These are phyloP conservation scores for Albula goreensis DNA, from an alignment of 2,113 vertebrate species.

Conservation along the genomic window DNA sequence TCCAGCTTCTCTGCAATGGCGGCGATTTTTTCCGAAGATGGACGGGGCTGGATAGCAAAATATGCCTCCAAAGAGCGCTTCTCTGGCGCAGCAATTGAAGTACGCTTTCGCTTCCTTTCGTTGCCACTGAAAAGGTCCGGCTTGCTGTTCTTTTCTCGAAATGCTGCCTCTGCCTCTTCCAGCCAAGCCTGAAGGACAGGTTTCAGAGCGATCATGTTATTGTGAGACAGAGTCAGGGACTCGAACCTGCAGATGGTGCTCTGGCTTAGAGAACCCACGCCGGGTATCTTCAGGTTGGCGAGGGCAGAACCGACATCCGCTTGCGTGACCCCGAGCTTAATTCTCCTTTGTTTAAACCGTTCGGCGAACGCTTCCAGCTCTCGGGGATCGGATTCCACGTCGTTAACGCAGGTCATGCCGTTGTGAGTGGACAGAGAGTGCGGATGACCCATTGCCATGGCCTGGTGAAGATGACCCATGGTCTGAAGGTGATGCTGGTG, in stretches of 20 bases:
- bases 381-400: constrained; percentile 86
- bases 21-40: constrained; percentile 89
- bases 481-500: constrained; percentile 73
- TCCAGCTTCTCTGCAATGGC: constrained; percentile 91
- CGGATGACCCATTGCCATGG: constrained; percentile 82
- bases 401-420: constrained; percentile 78
- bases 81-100: constrained; percentile 90
- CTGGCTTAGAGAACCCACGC: constrained; percentile 90
- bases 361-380: constrained; percentile 91
- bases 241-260: constrained; percentile 96
- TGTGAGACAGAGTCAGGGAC: constrained; percentile 90
- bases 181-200: constrained; percentile 91
- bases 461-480: constrained; percentile 86
- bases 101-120: constrained; percentile 86
- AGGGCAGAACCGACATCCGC: constrained; percentile 88
- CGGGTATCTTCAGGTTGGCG: constrained; percentile 88
- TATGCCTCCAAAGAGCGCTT: constrained; percentile 91
- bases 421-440: constrained; percentile 76
- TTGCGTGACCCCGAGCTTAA: constrained; percentile 90
- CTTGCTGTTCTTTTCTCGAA: constrained; percentile 80
- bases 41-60: constrained; percentile 89
- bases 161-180: constrained; percentile 86
- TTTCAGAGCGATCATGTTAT: constrained; percentile 93
- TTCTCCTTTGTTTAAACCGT: constrained; percentile 87
- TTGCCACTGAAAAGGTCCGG: constrained; percentile 79